Base-by-base conservation (phyloP, 2,113 vertebrate genomes). In the Syrmaticus mikado region DNA sequence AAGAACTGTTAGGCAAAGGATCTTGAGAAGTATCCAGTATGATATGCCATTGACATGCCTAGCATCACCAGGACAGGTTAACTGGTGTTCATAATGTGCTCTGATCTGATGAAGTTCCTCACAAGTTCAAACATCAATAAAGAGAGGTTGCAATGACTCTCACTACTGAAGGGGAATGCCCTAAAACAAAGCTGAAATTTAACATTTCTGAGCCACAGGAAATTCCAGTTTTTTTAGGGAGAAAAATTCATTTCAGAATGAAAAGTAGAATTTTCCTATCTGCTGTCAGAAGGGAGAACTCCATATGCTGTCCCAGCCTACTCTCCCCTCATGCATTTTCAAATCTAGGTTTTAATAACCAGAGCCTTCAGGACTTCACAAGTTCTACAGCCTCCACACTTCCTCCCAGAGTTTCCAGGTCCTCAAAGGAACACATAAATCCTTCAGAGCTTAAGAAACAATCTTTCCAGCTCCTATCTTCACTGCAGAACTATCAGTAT, bases 161-260 rank as follows among this genome's bases (percentile, higher is more conserved):
- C 25, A 45, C 6, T 21, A 8, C 7, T 17, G 41, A 67, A 67
- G 22, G 27, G 8, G 7, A 41, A 4, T 1, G 0, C 41, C 28
- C 3, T 48, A 55, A 82, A 66, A 1, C 21, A n/a, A 72, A 48
- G 12, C 7, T 38, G 5, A 38, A 86, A 19, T 57, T 67, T 34
- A 68, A 8, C 3, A 4, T 61, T 62, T 72, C 32, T 66, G 11
- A 34, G 46, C 40, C 8, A 5, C 2, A 36, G 36, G 10, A 71
- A 87, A 64, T 60, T 65, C 3, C 11, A 15, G 1, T 19, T 62
- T 89, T 53, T 32, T 45, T n/a, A 27, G 10, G 30, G 13, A 61
- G 40, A 15, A 84, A 74, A 62, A 68, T 19, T 68, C 0, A 13
- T 36, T 89, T 89, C 4, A 25, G 9, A 66, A 21, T 22, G 55